A percentile compares a stretch with the other conserved stretches of the same genome.
Conservation (phyloP, 2,113 vertebrate species). For the Motacilla alba region DNA sequence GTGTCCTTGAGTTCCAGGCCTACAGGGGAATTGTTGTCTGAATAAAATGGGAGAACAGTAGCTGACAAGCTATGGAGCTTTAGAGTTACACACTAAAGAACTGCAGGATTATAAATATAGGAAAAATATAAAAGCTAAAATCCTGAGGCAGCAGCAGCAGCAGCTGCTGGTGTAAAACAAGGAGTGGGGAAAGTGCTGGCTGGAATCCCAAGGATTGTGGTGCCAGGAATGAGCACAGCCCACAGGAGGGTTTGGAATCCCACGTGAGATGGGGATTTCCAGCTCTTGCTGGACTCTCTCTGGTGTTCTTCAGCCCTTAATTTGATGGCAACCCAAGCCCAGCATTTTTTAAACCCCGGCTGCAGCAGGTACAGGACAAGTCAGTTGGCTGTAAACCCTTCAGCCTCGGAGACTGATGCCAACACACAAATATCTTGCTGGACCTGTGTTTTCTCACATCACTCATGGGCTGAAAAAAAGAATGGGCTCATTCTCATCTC, state of each 20-base stretch:
- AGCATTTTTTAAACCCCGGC: fast-evolving
- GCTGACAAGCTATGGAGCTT: neutral
- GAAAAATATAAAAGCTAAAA: neutral
- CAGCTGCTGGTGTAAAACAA: no score
- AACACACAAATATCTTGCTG: neutral
- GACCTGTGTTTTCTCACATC: neutral
- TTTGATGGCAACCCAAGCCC: neutral
- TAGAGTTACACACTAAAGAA: neutral
- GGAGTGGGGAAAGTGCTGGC: neutral
- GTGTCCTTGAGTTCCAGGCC: neutral
- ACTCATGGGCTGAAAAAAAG: neutral
- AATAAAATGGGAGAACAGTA: neutral
- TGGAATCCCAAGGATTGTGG: neutral
- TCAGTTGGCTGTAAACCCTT: neutral
- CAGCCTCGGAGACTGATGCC: neutral
- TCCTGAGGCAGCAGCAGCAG: neutral
- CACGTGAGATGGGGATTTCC: fast-evolving
- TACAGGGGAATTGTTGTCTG: neutral
- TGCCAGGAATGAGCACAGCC: neutral
- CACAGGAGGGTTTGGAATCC: neutral
- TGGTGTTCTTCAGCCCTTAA: neutral
- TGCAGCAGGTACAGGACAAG: neutral
- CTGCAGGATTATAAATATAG: neutral
- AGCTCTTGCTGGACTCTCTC: neutral
- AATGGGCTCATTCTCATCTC: neutral